phyloP scores from a whole-genome alignment of 2,797 vertebrate genomes.

The Centropyge bicolor region DNA sequence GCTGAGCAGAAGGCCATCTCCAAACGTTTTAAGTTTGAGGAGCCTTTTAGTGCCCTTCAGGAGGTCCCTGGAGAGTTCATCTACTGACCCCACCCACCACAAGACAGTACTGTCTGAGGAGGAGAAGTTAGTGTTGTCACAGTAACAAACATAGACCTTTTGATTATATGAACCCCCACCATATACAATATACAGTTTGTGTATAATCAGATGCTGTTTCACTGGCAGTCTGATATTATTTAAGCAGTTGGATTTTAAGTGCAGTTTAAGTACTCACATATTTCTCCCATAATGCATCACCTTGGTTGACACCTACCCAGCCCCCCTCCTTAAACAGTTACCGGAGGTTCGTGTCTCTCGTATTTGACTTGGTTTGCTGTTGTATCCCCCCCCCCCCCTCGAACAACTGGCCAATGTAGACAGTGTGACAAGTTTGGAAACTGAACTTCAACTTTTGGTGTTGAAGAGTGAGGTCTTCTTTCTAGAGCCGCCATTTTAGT shows the following conservation, averaged over 20 bases:
- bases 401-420: background rate
- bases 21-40: slow-evolving; percentile 94
- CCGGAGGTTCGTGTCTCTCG: slow-evolving; percentile 14
- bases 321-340: background rate
- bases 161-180: slow-evolving; percentile 12
- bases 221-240: slow-evolving; percentile 27
- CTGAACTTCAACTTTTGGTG: slow-evolving; percentile 1
- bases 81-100: slow-evolving; percentile 81
- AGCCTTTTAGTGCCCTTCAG: slow-evolving; percentile 88
- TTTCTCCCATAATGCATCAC: slow-evolving; percentile 24
- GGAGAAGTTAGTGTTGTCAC: slow-evolving; percentile 29
- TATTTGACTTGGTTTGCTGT: slow-evolving; percentile 29
- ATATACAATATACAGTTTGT: slow-evolving; percentile 24
- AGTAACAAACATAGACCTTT: slow-evolving; percentile 30
- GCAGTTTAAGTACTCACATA: slow-evolving; percentile 4
- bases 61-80: slow-evolving; percentile 94
- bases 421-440: background rate
- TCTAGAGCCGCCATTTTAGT: background rate
- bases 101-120: background rate
- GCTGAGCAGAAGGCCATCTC: slow-evolving; percentile 91
- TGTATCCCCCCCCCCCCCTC: background rate
- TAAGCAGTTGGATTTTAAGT: slow-evolving; percentile 32
- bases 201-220: slow-evolving; percentile 32
- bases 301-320: background rate
- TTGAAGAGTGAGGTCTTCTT: slow-evolving; percentile 8